Evolutionary conservation across 2,888 invertebrate genomes (phyloP), one percentile per base, ranked within the genome.

Genomic region (Ophion costatus): DNA sequence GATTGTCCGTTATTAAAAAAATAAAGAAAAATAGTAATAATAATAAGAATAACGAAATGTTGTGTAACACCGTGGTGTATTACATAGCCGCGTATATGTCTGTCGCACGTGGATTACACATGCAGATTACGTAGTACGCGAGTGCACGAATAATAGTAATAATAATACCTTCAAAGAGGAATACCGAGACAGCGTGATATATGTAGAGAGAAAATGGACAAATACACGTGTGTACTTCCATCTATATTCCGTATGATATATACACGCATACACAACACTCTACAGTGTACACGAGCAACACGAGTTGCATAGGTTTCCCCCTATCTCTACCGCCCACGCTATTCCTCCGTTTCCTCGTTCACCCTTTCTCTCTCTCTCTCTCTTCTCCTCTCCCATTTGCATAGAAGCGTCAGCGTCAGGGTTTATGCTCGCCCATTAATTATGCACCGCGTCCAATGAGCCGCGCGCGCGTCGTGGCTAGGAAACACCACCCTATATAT

Each of bases 381-480:
- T 61, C 45, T n/a, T 29, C 29, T 73, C 11, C 73, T 79, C 51
- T 80, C 87, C 83, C 86, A 90, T 90, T 90, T 90, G 88, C 90
- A 90, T 91, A 89, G 89, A 90, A 90, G 89, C 90, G 90, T 91
- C 90, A 90, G 86, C 86, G 80, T 80, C 89, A 87, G 89, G 88
- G 90, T 90, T 91, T 91, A 90, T 89, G 89, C 89, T 85, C 71
- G 86, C 89, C 90, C 90, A 91, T 91, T 91, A 90, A 91, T 91
- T 91, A 91, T 90, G 89, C 89, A 87, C 81, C 87, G 88, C 88
- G 89, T 88, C 90, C 90, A 91, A 91, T 90, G 90, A 91, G 90
- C 90, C 90, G 86, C 66, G 80, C 70, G 81, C 76, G 75, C 78
- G 70, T 76, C 69, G 81, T 73, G 63, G 70, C 78, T 81, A 70